Percentiles rank a stretch among this genome's conserved stretches.
phyloP scores from a whole-genome alignment of 2,797 vertebrate genomes.

The Lithobates sylvaticus region DNA sequence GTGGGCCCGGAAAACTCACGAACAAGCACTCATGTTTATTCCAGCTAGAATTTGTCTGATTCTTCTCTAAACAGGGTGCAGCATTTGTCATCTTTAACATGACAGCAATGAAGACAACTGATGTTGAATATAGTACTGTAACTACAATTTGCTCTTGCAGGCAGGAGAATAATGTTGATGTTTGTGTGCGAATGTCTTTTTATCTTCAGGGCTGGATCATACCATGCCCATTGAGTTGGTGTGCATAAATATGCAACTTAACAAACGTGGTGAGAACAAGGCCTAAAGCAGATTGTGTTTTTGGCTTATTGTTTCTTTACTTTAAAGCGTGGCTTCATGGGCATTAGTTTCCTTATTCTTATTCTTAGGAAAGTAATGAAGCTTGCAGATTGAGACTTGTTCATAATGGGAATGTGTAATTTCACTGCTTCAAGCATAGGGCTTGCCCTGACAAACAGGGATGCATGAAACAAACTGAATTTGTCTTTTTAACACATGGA shows the following conservation, averaged over 20 bases:
- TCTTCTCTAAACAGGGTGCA: too few relatives aligned
- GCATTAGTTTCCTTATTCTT: neutral
- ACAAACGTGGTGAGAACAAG: too few relatives aligned
- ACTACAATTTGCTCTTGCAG: neutral
- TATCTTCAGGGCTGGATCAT: neutral
- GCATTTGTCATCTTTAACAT: too few relatives aligned
- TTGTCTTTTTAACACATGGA: neutral
- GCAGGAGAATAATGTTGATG: neutral
- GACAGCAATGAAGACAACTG: too few relatives aligned
- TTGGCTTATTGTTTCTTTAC: neutral
- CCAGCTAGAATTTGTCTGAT: too few relatives aligned
- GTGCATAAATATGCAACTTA: too few relatives aligned
- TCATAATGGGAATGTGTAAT: constrained; percentile 8
- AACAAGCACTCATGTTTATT: too few relatives aligned
- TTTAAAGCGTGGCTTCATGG: neutral
- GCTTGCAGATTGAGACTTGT: constrained; percentile 49
- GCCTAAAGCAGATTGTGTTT: neutral
- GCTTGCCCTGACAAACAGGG: constrained; percentile 44
- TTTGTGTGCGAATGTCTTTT: neutral
- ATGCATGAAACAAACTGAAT: neutral
- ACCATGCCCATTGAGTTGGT: too few relatives aligned
- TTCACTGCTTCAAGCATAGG: constrained; percentile 26
- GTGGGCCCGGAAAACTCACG: too few relatives aligned
- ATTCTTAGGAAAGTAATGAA: neutral
- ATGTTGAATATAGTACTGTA: neutral